Percentiles rank a stretch among this genome's conserved stretches.
Evolutionary conservation across 2,888 invertebrate species (phyloP).

Genomic region (Odontocolon sp.): DNA sequence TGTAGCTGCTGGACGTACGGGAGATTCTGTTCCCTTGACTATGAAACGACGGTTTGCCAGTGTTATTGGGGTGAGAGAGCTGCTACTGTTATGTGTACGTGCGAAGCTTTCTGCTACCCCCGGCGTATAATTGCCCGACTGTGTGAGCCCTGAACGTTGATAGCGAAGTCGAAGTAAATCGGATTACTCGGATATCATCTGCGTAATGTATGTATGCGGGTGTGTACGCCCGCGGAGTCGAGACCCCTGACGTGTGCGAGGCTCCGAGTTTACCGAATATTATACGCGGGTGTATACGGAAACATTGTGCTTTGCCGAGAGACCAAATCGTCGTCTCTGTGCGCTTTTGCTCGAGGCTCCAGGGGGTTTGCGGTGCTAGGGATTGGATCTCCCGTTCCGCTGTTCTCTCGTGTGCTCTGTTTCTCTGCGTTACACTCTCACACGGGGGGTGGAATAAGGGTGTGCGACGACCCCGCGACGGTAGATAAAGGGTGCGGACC

Average conservation of each 20-base stretch:
- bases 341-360: conserved; percentile 27
- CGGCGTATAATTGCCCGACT: conserved; percentile 78
- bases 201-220: conserved; percentile 77
- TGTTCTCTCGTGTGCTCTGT: conserved; percentile 61
- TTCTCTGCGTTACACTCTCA: conserved; percentile 62
- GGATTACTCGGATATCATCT: conserved; percentile 80
- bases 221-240: conserved; percentile 55
- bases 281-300: conserved; percentile 60
- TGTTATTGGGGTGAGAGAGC: conserved; percentile 21
- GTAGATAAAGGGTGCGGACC: conserved; percentile 78
- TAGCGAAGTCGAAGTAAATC: conserved; percentile 80
- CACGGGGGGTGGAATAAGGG: conserved; percentile 72
- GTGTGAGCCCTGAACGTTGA: conserved; percentile 77
- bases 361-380: conserved; percentile 51
- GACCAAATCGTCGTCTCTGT: conserved; percentile 4
- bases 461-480: conserved; percentile 72
- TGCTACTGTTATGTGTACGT: conserved; percentile 2
- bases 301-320: conserved; percentile 62
- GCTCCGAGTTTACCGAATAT: not conserved
- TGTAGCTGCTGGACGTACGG: conserved; percentile 18
- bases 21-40: conserved; percentile 33
- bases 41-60: conserved; percentile 30
- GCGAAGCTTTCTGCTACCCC: conserved; percentile 40
- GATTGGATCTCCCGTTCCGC: conserved; percentile 52
- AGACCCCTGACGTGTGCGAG: conserved; percentile 27